Base-by-base conservation (phyloP, 2,888 invertebrate species). In the Caenorhabditis drosophilae region DNA sequence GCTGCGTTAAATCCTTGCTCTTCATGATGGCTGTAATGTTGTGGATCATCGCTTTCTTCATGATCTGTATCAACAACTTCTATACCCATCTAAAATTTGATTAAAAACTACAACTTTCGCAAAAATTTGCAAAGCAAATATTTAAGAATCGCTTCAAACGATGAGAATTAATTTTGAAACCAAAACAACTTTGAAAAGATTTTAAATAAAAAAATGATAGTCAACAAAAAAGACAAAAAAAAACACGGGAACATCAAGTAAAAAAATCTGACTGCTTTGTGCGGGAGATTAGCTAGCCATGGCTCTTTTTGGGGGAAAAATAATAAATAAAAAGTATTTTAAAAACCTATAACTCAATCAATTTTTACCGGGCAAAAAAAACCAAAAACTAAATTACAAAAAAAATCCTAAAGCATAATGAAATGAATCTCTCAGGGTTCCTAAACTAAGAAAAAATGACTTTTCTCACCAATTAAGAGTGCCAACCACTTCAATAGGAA, bases 1-100 rank as follows among this genome's bases (percentile, higher is more conserved):
- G 74, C 70, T 12, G 70, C 73, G 58, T 82, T 80, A 64, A 82
- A 82, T 12, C 79, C 82, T 20, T 73, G 67, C 26, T 74, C 77
- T 25, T 75, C 75, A 22, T 70, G 63, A 45, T 62, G 56, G 40
- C 25, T 49, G 27, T 62, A 57, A 22, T 57, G 34, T 31, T 57
- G 63, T 1, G 49, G 31, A n/a, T 63, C 57, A 41, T 63, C 53
- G 20, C 53, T 53, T 27, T 61, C 61, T 40, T 62, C 61, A 25
- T 56, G 61, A 52, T 62, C 61, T 6, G 61, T 62, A 41, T 62
- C 61, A 40, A 62, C 55, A 15, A 38, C 44, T 11, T 40, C 27
- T n/a, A 54, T 40, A 35, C 44, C 49, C 61, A 55, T 55, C n/a
- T 36, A 36, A 36, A 36, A 36, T 31, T 31, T 31, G 7, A 31